These are phyloP conservation scores for Leuciscus waleckii DNA, from an alignment of 2,797 vertebrate genomes.

Conservation along the genomic window DNA sequence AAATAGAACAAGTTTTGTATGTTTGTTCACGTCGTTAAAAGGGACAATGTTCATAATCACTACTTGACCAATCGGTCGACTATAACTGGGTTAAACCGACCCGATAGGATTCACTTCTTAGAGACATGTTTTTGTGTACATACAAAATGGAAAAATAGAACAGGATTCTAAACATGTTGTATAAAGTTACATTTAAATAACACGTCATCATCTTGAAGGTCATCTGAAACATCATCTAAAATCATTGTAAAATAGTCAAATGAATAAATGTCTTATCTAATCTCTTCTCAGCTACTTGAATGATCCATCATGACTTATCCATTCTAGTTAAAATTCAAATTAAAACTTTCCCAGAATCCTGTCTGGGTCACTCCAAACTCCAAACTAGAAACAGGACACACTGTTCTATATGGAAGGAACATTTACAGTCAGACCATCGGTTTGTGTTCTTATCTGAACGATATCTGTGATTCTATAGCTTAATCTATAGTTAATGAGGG, in stretches of 20 bases:
- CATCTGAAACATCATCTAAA: too few relatives aligned
- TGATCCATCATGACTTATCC: too few relatives aligned
- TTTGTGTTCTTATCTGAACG: background rate
- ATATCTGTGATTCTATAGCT: background rate
- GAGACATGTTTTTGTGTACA: background rate
- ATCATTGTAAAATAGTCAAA: background rate
- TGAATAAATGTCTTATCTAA: too few relatives aligned
- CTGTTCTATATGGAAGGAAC: background rate
- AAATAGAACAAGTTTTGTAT: constrained; percentile 21
- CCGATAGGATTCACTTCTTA: background rate
- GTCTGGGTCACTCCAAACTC: background rate
- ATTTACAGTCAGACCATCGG: background rate
- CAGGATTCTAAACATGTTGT: background rate
- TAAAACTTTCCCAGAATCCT: background rate
- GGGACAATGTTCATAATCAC: background rate
- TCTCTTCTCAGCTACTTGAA: background rate
- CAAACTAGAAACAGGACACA: background rate
- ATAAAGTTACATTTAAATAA: background rate
- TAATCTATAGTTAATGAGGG: background rate
- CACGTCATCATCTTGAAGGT: background rate
- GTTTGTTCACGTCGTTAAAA: background rate
- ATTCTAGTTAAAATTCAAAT: too few relatives aligned
- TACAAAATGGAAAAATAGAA: background rate
- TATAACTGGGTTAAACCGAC: background rate
- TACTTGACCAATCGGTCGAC: background rate